phyloP scores from a whole-genome alignment of 2,113 vertebrate species.

The human (Homo sapiens) region GRCh38 chr13:105800501-105801000 shows the following conservation, averaged over 20 bases:
- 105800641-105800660: not conserved
- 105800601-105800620: not conserved
- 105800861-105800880: not conserved
- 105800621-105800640: not conserved
- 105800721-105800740: not conserved
- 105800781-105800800: not conserved
- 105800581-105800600: not conserved
- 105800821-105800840: not conserved
- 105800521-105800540: not conserved
- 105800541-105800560: not conserved
- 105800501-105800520: fast-evolving
- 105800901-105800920: not conserved
- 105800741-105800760: not conserved
- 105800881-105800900: not conserved
- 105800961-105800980: not conserved
- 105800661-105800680: not conserved
- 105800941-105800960: not conserved
- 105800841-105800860: not conserved
- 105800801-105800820: not conserved
- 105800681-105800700: not conserved
- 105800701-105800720: not conserved
- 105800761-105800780: not conserved
- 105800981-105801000: not conserved
- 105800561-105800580: not conserved
- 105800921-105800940: not conserved